These are phyloP conservation scores for Uropsilus gracilis DNA, from an alignment of 2,113 vertebrate genomes.

Conservation along the genomic window DNA sequence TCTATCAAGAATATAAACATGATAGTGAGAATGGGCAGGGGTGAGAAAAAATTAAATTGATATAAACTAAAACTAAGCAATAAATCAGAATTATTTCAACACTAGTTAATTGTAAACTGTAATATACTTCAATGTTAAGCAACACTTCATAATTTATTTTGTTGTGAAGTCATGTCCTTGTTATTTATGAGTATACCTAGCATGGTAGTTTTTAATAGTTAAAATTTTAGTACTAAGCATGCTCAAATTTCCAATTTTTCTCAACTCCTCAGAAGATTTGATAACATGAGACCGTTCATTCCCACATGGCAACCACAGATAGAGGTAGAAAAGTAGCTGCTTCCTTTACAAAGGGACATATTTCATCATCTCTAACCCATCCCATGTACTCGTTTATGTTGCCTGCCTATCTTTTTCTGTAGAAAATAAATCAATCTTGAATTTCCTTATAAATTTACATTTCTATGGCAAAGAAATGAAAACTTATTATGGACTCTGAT, in stretches of 20 bases:
- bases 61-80: neutral
- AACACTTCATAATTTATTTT: constrained; percentile 17
- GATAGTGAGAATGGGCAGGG: neutral
- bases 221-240: neutral
- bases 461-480: constrained; percentile 56
- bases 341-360: constrained; percentile 31
- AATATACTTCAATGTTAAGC: constrained; percentile 14
- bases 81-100: constrained; percentile 26
- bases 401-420: neutral
- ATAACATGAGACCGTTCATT: neutral
- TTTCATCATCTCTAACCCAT: neutral
- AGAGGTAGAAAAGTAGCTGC: neutral
- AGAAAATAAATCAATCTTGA: constrained; percentile 60
- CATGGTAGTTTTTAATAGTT: neutral
- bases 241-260: constrained; percentile 30
- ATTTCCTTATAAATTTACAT: constrained; percentile 62
- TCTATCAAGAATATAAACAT: neutral
- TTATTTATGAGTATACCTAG: neutral
- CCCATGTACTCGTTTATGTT: constrained; percentile 27
- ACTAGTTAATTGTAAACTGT: constrained; percentile 12
- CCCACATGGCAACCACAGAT: neutral
- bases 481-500: constrained; percentile 49
- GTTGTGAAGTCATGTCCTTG: neutral
- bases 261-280: neutral
- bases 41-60: neutral